Conservation (phyloP, 2,113 vertebrate species). For the Bostrychus sinensis region DNA sequence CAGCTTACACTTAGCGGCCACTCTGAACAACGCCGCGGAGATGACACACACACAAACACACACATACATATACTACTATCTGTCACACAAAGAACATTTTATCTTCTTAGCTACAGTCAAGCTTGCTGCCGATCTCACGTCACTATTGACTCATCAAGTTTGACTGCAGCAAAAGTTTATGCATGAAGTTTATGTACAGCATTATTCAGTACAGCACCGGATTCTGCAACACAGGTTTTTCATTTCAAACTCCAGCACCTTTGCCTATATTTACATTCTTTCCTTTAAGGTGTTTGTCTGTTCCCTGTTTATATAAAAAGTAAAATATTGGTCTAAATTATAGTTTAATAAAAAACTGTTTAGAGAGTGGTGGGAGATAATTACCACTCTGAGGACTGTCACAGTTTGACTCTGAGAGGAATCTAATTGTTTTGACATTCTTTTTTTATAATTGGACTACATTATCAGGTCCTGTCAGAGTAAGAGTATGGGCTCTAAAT, state of each 20-base stretch:
- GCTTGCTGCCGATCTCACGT: no score
- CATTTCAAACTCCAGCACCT: background rate
- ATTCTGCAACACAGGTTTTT: no score
- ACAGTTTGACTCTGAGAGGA: constrained; percentile 52
- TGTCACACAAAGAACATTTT: no score
- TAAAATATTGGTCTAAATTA: constrained; percentile 42
- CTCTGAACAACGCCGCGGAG: no score
- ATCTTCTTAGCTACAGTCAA: no score
- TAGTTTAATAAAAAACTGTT: constrained; percentile 27
- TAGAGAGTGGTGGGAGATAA: constrained; percentile 44
- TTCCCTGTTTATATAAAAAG: constrained; percentile 27
- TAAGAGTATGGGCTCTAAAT: constrained; percentile 33
- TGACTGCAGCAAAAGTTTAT: no score
- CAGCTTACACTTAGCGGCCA: no score
- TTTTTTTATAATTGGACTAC: constrained; percentile 40
- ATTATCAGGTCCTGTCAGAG: constrained; percentile 57
- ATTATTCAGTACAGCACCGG: no score
- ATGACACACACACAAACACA: no score
- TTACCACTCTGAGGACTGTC: constrained; percentile 53
- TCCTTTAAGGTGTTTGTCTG: constrained; percentile 21
- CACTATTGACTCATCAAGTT: no score
- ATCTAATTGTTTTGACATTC: constrained; percentile 58
- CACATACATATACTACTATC: no score
- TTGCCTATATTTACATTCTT: constrained; percentile 7
- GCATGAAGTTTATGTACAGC: no score